Percentiles rank a stretch among this genome's conserved stretches.
Evolutionary conservation across 2,113 vertebrate genomes (phyloP).

Genomic region (Struthidea cinerea): DNA sequence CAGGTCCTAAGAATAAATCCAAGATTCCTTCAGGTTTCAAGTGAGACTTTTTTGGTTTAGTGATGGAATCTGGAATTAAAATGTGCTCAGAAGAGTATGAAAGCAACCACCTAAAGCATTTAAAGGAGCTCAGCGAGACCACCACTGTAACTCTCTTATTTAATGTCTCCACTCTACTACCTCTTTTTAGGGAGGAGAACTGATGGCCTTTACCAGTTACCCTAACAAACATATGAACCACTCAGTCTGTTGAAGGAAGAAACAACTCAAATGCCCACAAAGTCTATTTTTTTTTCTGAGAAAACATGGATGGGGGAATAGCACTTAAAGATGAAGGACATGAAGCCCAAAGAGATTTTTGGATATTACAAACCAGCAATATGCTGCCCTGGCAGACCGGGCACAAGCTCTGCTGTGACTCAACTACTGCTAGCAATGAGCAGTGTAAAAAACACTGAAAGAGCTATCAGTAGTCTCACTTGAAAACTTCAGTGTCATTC

Average conservation of each 20-base stretch:
- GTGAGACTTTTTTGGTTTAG: not conserved
- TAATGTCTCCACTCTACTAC: not conserved
- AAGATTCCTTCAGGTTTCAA: not conserved
- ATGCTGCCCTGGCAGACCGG: not conserved
- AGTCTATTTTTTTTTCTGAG: not conserved
- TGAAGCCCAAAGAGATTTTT: not conserved
- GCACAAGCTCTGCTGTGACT: not conserved
- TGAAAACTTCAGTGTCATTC: not conserved
- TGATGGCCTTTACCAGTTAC: not conserved
- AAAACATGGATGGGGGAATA: not conserved
- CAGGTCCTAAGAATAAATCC: not conserved
- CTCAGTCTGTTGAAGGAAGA: not conserved
- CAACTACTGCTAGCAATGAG: not conserved
- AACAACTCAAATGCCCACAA: not conserved
- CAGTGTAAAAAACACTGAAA: not conserved
- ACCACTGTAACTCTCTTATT: not conserved
- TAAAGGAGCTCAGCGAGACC: not conserved
- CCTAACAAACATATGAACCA: not conserved
- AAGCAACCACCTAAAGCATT: not conserved
- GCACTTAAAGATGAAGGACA: not conserved
- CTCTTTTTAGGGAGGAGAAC: not conserved
- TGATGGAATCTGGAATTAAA: not conserved
- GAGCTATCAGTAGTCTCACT: not conserved
- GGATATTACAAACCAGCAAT: not conserved
- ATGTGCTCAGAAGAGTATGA: not conserved